A percentile compares a stretch with the other conserved stretches of the same genome.
These are phyloP conservation scores for Rhyacichthys aspro DNA, from an alignment of 2,797 vertebrate species.

Conservation along the genomic window DNA sequence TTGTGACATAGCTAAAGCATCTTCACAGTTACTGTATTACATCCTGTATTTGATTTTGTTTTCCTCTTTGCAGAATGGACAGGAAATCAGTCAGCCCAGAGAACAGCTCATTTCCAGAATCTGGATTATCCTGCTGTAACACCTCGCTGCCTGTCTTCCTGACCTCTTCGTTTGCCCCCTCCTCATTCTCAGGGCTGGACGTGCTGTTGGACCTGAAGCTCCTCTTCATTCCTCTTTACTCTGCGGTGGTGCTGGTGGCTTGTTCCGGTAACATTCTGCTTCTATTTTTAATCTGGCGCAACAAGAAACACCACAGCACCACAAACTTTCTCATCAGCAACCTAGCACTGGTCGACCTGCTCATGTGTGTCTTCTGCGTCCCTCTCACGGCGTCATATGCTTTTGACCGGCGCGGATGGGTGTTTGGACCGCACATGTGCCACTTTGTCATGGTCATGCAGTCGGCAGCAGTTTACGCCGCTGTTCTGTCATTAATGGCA, in stretches of 20 bases:
- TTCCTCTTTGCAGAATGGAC: constrained; percentile 46
- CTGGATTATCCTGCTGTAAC: constrained; percentile 45
- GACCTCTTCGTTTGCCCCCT: constrained; percentile 15
- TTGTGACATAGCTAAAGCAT: no score
- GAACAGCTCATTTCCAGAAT: constrained; percentile 51
- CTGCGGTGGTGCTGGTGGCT: constrained; percentile 80
- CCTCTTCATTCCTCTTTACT: constrained; percentile 87
- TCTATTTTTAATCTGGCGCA: constrained; percentile 84
- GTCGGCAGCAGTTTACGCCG: constrained; percentile 83
- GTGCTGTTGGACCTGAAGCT: constrained; percentile 84
- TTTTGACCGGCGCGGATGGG: constrained; percentile 85
- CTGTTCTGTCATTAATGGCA: constrained; percentile 87
- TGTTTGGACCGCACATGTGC: constrained; percentile 87
- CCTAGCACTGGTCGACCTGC: constrained; percentile 83
- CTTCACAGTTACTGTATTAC: neutral
- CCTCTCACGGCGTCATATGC: constrained; percentile 87
- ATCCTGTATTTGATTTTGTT: constrained; percentile 5
- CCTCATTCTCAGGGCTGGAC: constrained; percentile 83
- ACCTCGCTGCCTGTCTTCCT: constrained; percentile 44
- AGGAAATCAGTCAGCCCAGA: constrained; percentile 68
- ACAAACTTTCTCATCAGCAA: constrained; percentile 91
- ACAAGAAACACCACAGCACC: constrained; percentile 88
- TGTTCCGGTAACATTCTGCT: constrained; percentile 87
- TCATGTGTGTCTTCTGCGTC: constrained; percentile 88
- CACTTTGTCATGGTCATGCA: constrained; percentile 86